Percentiles rank a stretch among this genome's conserved stretches.
Evolutionary conservation across 2,113 vertebrate species (phyloP).

Genomic region (Bubo scandiacus): DNA sequence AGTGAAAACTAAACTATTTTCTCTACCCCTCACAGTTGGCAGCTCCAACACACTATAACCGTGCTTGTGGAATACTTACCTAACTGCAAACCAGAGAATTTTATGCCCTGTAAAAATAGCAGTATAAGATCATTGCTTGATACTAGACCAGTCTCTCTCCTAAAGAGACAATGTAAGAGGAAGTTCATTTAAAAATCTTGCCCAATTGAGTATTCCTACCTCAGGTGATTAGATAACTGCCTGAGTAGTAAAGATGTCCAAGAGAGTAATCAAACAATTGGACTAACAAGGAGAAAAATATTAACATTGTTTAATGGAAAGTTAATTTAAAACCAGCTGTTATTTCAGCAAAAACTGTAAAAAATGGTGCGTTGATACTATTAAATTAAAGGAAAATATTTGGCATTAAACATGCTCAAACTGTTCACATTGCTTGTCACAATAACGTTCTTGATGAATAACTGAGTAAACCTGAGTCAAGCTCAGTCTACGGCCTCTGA

Average conservation of each 20-base stretch:
- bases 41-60: not conserved
- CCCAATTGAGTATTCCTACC: not conserved
- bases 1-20: not conserved
- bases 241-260: not conserved
- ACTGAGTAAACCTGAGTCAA: conserved; percentile 10
- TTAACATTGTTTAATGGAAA: not conserved
- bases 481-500: not conserved
- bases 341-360: not conserved
- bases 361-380: not conserved
- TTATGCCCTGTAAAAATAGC: not conserved
- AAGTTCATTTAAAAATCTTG: not conserved
- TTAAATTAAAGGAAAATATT: not conserved
- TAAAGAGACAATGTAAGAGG: not conserved
- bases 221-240: not conserved
- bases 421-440: not conserved
- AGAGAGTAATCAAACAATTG: not conserved
- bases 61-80: not conserved
- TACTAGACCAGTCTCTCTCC: not conserved
- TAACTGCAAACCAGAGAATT: not conserved
- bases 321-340: not conserved
- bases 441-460: conserved; percentile 24
- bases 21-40: not conserved
- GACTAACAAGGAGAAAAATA: not conserved
- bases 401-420: conserved; percentile 7
- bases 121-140: not conserved